phyloP scores from a whole-genome alignment of 1,140 invertebrate genomes.

The Kradibia gibbosae region DNA sequence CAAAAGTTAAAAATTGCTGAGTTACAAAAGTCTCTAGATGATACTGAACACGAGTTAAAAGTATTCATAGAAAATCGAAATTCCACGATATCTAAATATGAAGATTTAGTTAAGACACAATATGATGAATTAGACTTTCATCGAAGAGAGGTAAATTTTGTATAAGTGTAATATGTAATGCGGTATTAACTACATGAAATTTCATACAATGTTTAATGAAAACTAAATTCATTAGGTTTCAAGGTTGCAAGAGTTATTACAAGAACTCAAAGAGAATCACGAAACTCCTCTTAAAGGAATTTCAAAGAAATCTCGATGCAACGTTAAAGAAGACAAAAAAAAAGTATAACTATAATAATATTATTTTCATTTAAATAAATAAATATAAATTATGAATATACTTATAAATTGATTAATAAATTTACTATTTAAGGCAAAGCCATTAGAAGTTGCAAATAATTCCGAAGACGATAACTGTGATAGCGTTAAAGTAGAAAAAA shows the following conservation, averaged over 20 bases:
- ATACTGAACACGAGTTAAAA: conserved; percentile 61
- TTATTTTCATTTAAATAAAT: background rate
- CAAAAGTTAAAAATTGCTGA: conserved; percentile 54
- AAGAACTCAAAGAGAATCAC: conserved; percentile 47
- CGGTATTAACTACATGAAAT: background rate
- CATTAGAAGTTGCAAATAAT: conserved; percentile 51
- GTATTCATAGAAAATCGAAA: conserved; percentile 62
- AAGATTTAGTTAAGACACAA: conserved; percentile 58
- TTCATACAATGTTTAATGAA: too few relatives aligned
- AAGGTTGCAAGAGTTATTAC: conserved; percentile 56
- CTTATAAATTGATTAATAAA: conserved; percentile 26
- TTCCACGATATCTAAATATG: conserved; percentile 59
- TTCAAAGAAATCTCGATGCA: conserved; percentile 36
- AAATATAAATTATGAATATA: too few relatives aligned
- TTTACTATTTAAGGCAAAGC: conserved; percentile 38
- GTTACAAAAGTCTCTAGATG: conserved; percentile 52
- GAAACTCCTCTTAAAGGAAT: conserved; percentile 15
- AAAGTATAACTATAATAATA: conserved; percentile 21
- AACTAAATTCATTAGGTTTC: conserved; percentile 42
- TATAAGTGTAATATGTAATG: background rate
- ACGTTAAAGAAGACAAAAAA: conserved; percentile 32
- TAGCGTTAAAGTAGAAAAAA: background rate
- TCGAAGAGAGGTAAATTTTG: conserved; percentile 55
- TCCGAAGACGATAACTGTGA: conserved; percentile 55
- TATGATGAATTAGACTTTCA: conserved; percentile 58